Conservation (phyloP, 2,113 vertebrate species). For the Corythornis vintsioides region DNA sequence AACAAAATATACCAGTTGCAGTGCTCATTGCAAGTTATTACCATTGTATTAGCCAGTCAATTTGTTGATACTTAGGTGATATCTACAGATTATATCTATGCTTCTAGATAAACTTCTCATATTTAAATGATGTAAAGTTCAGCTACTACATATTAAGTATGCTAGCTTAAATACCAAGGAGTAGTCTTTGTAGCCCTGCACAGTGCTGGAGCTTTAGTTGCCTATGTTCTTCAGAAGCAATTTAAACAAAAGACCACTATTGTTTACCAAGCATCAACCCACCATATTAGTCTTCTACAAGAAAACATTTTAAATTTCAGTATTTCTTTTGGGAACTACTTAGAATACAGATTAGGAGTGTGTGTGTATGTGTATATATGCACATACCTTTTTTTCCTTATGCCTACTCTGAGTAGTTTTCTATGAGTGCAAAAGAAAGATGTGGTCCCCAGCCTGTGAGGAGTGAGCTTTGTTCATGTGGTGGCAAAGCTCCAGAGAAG, state of each 20-base stretch:
- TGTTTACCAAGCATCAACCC: background rate
- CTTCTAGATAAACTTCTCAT: background rate
- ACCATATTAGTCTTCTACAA: background rate
- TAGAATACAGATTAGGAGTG: background rate
- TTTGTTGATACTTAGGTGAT: background rate
- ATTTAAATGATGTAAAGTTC: background rate
- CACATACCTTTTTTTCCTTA: fast-evolving
- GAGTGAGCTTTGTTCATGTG: background rate
- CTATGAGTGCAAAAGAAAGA: background rate
- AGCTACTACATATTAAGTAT: background rate
- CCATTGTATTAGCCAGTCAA: slow-evolving; percentile 18
- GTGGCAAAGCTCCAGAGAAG: background rate
- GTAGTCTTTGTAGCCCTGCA: background rate
- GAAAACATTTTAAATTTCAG: background rate
- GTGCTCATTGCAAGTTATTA: slow-evolving; percentile 13
- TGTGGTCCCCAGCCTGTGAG: too few relatives aligned
- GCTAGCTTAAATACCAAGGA: background rate
- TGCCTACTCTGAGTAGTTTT: background rate
- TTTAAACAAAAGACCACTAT: background rate
- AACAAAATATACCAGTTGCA: background rate
- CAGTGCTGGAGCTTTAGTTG: background rate
- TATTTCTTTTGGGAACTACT: background rate
- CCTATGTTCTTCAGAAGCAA: background rate
- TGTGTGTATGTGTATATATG: background rate
- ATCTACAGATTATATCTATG: background rate